phyloP scores from a whole-genome alignment of 2,888 invertebrate species.

The Drosophila greeni region DNA sequence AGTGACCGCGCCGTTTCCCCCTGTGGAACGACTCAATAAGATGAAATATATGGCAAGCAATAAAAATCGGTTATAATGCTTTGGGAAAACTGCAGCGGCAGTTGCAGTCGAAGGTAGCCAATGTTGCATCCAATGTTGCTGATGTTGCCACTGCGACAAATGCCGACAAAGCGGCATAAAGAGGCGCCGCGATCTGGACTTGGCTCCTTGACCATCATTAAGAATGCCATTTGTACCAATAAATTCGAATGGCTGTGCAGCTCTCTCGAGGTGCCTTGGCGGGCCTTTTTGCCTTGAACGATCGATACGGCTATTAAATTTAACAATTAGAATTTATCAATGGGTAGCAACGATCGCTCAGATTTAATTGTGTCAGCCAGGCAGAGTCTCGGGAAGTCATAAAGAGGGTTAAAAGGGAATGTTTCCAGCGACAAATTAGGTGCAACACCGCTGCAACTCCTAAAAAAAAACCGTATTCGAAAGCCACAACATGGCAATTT shows the following conservation, averaged over 20 bases:
- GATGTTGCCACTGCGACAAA: constrained; percentile 36
- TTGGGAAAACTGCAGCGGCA: constrained; percentile 20
- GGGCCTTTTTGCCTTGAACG: constrained; percentile 48
- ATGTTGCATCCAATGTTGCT: constrained; percentile 8
- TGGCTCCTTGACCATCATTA: constrained; percentile 70
- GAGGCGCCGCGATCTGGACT: constrained; percentile 57
- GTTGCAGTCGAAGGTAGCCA: constrained; percentile 20
- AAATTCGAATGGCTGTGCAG: constrained; percentile 69
- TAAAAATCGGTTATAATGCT: constrained; percentile 77
- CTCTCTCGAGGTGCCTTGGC: constrained; percentile 36
- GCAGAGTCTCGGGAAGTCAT: constrained; percentile 71
- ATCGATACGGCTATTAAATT: constrained; percentile 77
- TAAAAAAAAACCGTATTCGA: constrained; percentile 11
- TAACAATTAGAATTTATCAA: constrained; percentile 78
- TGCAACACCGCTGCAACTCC: constrained; percentile 27
- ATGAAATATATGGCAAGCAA: constrained; percentile 77
- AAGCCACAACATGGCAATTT: constrained; percentile 71
- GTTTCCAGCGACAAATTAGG: constrained; percentile 65
- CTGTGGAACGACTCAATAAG: constrained; percentile 76
- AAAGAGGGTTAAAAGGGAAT: constrained; percentile 19
- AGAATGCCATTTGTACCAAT: constrained; percentile 77
- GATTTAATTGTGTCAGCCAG: constrained; percentile 64
- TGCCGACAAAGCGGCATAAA: constrained; percentile 69
- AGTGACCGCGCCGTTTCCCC: not conserved
- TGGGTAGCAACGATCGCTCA: constrained; percentile 45